These are phyloP conservation scores for Bombus difficillimus DNA, from an alignment of 1,140 invertebrate genomes.

Conservation along the genomic window DNA sequence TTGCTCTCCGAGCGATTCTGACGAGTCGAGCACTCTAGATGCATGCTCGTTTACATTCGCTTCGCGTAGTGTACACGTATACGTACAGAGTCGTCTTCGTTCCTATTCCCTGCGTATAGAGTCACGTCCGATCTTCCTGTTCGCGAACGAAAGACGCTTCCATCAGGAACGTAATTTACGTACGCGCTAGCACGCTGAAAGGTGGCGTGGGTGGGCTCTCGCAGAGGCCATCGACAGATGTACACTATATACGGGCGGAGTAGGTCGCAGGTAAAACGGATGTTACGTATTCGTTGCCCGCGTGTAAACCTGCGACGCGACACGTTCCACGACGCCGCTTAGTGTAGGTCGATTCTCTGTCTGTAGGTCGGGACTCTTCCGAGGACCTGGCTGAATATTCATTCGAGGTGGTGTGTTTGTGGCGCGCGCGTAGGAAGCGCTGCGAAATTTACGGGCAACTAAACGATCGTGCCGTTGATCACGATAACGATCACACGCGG, in stretches of 20 bases:
- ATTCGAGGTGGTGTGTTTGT: slow-evolving; percentile 25
- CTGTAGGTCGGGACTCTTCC: slow-evolving; percentile 31
- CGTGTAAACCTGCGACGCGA: slow-evolving; percentile 51
- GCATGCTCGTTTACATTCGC: slow-evolving; percentile 34
- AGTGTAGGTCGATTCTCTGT: slow-evolving; percentile 43
- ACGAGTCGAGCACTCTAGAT: neutral
- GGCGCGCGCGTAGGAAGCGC: slow-evolving; percentile 38
- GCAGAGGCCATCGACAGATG: slow-evolving; percentile 38
- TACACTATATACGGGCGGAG: slow-evolving; percentile 40
- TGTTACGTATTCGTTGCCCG: slow-evolving; percentile 48
- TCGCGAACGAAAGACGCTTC: neutral
- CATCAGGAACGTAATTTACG: slow-evolving; percentile 38
- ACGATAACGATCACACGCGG: slow-evolving; percentile 36
- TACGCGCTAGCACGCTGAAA: neutral
- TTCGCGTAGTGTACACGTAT: neutral
- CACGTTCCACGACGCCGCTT: slow-evolving; percentile 8
- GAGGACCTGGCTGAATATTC: slow-evolving; percentile 37
- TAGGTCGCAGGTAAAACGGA: slow-evolving; percentile 58
- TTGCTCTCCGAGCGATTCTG: neutral
- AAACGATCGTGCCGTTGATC: slow-evolving; percentile 52
- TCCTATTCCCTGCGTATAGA: neutral
- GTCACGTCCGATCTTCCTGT: slow-evolving; percentile 1
- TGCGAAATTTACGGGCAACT: slow-evolving; percentile 50
- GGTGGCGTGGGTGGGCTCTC: slow-evolving; percentile 38
- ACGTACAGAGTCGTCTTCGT: neutral